Base-by-base conservation (phyloP, 2,113 vertebrate genomes). In the Phycodurus eques region DNA sequence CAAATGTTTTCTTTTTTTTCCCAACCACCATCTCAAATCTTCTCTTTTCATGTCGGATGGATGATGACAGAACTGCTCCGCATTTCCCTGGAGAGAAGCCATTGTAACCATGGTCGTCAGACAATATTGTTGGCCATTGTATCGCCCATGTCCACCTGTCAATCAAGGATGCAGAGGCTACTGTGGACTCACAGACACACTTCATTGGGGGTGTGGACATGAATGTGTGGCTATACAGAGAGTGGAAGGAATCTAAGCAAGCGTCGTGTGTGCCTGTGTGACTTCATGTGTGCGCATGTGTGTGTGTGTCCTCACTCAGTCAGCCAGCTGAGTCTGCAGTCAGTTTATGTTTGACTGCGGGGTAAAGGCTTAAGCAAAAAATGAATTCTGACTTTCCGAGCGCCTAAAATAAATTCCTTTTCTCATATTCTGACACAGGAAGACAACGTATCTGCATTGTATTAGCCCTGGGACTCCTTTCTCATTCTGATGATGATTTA, bases 1-100 rank as follows among this genome's bases (percentile, higher is more conserved):
- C 67, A 90, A 92, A 92, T 91, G 92, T 91, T 90, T 92, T 91
- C 70, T 70, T 60, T 85, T 91, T 91, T 90, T 91, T 88, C 87
- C 91, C 89, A 64, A n/a, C 88, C 89, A 87, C 92, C 92, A 95
- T 93, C 94, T 93, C 93, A 93, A 95, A 95, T 94, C 75, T 92
- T 94, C 92, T 92, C 92, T 94, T 87, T 94, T 95, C 92, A 94
- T 93, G 94, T 94, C 91, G 93, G 92, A 91, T 86, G 81, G 87
- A 71, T 89, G 84, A 83, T 61, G 46, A 83, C 75, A 88, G 91
- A 53, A 76, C 85, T 88, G 90, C 89, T 79, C 76, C 80, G 83
- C 49, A 78, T 89, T 88, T 95, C 93, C 93, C 93, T 60, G 85
- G 95, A 94, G 95, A 94, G 86, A 70, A 82, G 63, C 60, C 78